Percentiles rank a stretch among this genome's conserved stretches.
Conservation (phyloP, 2,797 vertebrate species). For the Acrocephalus scirpaceus region DNA sequence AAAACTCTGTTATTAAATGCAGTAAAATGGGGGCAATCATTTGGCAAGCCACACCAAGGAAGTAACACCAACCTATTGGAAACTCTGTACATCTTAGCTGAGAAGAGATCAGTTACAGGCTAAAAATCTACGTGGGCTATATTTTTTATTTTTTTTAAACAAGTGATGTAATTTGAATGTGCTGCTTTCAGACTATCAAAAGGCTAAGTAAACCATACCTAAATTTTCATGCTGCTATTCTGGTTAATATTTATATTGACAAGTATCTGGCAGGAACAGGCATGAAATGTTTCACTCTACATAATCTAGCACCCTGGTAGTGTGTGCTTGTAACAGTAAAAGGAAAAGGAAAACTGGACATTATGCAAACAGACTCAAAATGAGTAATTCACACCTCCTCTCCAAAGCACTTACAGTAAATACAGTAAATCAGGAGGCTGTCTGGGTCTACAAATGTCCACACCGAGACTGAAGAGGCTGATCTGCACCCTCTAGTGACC, state of each 20-base stretch:
- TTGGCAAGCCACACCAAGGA: conserved; percentile 27
- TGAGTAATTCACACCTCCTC: neutral
- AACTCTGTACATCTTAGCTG: conserved; percentile 27
- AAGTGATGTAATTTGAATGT: conserved; percentile 4
- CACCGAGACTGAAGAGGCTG: neutral
- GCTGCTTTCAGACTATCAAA: conserved; percentile 34
- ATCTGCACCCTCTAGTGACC: conserved; percentile 69
- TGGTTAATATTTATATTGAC: neutral
- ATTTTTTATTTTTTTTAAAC: neutral
- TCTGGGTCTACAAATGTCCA: neutral
- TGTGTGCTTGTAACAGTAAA: neutral
- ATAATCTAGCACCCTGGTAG: neutral
- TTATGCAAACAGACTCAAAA: neutral
- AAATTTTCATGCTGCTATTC: conserved; percentile 23
- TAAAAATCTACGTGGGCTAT: conserved; percentile 29
- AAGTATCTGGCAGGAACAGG: neutral
- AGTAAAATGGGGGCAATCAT: neutral
- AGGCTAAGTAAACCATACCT: conserved; percentile 38
- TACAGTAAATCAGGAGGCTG: neutral
- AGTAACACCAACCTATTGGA: neutral
- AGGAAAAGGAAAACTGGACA: neutral
- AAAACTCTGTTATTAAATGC: neutral
- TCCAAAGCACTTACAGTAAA: neutral
- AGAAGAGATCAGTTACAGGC: conserved; percentile 8
- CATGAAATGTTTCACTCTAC: neutral